phyloP scores from a whole-genome alignment of 2,797 vertebrate species.

The Ctenochaetus hawaiiensis region DNA sequence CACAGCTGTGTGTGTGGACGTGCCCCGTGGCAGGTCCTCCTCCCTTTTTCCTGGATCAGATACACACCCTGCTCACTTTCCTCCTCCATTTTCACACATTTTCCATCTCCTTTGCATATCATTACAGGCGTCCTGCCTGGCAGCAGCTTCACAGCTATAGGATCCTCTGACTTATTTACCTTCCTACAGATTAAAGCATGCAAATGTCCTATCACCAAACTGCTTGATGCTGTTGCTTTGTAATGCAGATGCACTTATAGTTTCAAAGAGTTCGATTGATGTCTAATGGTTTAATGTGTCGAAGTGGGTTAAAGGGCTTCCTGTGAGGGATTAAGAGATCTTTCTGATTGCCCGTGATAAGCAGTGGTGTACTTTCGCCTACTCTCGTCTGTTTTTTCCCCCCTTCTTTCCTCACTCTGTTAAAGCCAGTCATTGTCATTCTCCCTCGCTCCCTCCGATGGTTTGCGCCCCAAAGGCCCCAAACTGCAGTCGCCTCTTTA shows the following conservation, averaged over 20 bases:
- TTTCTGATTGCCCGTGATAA: slow-evolving; percentile 39
- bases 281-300: slow-evolving; percentile 53
- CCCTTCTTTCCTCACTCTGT: slow-evolving; percentile 25
- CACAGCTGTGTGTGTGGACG: slow-evolving; percentile 60
- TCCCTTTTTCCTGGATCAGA: slow-evolving; percentile 62
- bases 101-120: slow-evolving; percentile 28
- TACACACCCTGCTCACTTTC: neutral
- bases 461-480: slow-evolving; percentile 63
- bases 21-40: slow-evolving; percentile 38
- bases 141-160: slow-evolving; percentile 10
- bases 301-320: slow-evolving; percentile 55
- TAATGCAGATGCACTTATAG: slow-evolving; percentile 52
- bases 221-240: slow-evolving; percentile 40
- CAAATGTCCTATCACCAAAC: slow-evolving; percentile 36
- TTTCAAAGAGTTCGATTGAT: slow-evolving; percentile 39
- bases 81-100: slow-evolving; percentile 19
- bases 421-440: slow-evolving; percentile 67
- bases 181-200: slow-evolving; percentile 36
- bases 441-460: slow-evolving; percentile 60
- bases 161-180: slow-evolving; percentile 38
- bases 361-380: slow-evolving; percentile 43
- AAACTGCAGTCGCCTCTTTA: slow-evolving; percentile 76
- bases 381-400: slow-evolving; percentile 9
- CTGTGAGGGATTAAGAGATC: slow-evolving; percentile 59
- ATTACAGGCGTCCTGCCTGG: slow-evolving; percentile 16